Evolutionary conservation across 2,113 vertebrate genomes (phyloP).

Genomic region (Oophaga pumilio): DNA sequence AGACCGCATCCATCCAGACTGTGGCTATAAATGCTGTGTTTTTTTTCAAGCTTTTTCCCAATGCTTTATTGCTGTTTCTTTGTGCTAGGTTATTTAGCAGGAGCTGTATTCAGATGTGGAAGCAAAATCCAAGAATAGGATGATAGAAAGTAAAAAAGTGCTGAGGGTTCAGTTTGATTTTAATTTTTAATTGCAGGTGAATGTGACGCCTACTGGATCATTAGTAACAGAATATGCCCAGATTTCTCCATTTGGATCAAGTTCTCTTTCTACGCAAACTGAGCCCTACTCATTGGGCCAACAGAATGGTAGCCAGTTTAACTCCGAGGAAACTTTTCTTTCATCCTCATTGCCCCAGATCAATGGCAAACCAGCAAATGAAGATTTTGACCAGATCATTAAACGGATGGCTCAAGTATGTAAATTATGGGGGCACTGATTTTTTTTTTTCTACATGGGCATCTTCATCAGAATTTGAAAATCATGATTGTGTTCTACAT

Average conservation of each 20-base stretch:
- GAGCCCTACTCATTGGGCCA: constrained; percentile 78
- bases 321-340: constrained; percentile 66
- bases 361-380: constrained; percentile 75
- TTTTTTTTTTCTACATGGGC: background rate
- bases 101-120: no score
- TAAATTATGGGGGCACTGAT: background rate
- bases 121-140: no score
- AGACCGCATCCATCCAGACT: no score
- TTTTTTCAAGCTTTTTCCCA: no score
- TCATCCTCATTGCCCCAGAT: constrained; percentile 64
- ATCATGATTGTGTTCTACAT: background rate
- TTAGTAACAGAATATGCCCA: constrained; percentile 66
- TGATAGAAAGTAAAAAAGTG: no score
- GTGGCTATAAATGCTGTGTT: no score
- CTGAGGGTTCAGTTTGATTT: background rate
- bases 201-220: constrained; percentile 62
- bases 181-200: constrained; percentile 66
- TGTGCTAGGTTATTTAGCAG: no score
- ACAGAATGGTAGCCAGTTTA: constrained; percentile 76
- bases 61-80: no score
- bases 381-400: constrained; percentile 84
- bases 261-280: constrained; percentile 68
- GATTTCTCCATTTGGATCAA: constrained; percentile 63
- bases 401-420: constrained; percentile 91
- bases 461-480: background rate